phyloP scores from a whole-genome alignment of 2,888 invertebrate species.

The Eurytoma adleriae region DNA sequence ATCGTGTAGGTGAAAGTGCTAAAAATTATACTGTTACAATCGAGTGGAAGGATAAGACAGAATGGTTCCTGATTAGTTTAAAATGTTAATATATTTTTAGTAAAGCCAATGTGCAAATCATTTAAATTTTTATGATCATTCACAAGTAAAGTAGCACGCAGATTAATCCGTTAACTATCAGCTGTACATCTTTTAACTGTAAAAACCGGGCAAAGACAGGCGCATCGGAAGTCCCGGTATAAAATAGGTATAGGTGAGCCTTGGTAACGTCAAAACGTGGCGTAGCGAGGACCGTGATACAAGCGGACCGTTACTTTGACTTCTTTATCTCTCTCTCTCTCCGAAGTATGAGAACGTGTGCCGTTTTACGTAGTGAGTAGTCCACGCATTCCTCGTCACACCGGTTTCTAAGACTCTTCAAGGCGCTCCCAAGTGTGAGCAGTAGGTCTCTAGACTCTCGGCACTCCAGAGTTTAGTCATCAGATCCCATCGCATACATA shows the following conservation, averaged over 20 bases:
- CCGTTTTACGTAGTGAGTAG: conserved; percentile 3
- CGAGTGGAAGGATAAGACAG: no score
- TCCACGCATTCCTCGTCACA: conserved; percentile 10
- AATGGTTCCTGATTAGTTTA: no score
- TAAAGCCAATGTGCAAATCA: no score
- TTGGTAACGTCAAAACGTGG: conserved; percentile 30
- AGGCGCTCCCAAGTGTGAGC: background rate
- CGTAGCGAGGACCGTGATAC: background rate
- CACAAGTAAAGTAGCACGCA: no score
- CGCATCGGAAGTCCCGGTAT: background rate
- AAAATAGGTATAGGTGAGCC: background rate
- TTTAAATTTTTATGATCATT: no score
- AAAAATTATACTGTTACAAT: no score
- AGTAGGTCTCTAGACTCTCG: background rate
- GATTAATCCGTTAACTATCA: background rate
- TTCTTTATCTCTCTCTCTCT: background rate
- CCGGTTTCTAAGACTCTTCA: conserved; percentile 9
- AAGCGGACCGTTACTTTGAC: conserved; percentile 20
- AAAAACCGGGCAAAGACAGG: conserved; percentile 20
- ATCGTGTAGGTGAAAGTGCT: no score
- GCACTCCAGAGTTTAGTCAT: conserved; percentile 13
- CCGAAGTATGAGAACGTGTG: background rate
- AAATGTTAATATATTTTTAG: no score
- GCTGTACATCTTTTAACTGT: conserved; percentile 32
- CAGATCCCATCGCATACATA: no score